Evolutionary conservation across 1,140 invertebrate genomes (phyloP).

Genomic region (Cydia pomonella): DNA sequence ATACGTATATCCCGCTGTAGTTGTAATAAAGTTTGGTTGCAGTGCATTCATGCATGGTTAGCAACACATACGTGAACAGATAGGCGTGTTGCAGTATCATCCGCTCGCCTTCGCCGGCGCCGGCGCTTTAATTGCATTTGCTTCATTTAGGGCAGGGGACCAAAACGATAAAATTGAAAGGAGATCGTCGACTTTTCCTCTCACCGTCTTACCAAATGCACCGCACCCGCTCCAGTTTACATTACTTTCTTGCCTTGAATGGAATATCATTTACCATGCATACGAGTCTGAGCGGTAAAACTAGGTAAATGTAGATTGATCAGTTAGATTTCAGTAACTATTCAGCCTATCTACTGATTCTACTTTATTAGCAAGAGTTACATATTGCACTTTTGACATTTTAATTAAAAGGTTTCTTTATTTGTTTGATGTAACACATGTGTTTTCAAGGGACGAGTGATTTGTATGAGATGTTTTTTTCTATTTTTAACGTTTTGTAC

Average conservation of each 20-base stretch:
- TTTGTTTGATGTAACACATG: too few relatives aligned
- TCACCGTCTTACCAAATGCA: slow-evolving; percentile 30
- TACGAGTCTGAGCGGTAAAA: neutral
- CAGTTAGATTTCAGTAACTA: neutral
- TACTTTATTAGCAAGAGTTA: too few relatives aligned
- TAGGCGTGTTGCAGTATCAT: slow-evolving; percentile 13
- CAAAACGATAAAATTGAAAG: slow-evolving; percentile 43
- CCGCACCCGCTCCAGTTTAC: slow-evolving; percentile 7
- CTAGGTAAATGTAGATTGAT: neutral
- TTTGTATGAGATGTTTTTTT: neutral
- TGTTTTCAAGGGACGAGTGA: neutral
- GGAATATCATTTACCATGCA: neutral
- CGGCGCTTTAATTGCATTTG: slow-evolving; percentile 12
- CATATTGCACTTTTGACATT: too few relatives aligned
- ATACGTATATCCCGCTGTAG: neutral
- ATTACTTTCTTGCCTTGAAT: slow-evolving; percentile 13
- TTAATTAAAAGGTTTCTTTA: too few relatives aligned
- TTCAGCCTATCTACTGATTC: too few relatives aligned
- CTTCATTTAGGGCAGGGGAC: slow-evolving; percentile 22
- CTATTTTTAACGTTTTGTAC: neutral
- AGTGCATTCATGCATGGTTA: slow-evolving; percentile 4
- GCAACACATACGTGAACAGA: slow-evolving; percentile 8
- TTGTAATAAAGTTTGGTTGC: slow-evolving; percentile 20
- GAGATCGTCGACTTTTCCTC: slow-evolving; percentile 44
- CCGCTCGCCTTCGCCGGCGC: slow-evolving; percentile 24